These are phyloP conservation scores for Drosophila punjabiensis DNA, from an alignment of 1,140 invertebrate genomes.

Conservation along the genomic window DNA sequence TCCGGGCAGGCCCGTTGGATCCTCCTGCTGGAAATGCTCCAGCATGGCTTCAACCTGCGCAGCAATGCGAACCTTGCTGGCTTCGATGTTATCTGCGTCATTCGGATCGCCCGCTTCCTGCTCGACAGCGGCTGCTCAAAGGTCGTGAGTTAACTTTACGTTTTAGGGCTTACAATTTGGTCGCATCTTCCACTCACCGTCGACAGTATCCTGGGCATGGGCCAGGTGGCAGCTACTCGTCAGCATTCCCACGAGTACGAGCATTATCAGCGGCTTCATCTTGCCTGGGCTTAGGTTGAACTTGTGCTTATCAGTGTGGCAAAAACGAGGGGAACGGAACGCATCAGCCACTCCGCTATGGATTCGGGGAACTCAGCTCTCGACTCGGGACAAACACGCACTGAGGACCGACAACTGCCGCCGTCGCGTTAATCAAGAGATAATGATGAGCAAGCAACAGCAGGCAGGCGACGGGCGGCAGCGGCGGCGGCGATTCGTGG, in stretches of 20 bases:
- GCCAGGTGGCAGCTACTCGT: conserved; percentile 22
- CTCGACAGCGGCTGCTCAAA: conserved; percentile 44
- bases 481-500: conserved; percentile 25
- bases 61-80: conserved; percentile 88
- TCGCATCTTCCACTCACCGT: conserved; percentile 43
- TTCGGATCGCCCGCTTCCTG: conserved; percentile 37
- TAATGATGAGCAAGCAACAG: conserved; percentile 52
- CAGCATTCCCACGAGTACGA: conserved; percentile 35
- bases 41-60: conserved; percentile 90
- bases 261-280: conserved; percentile 62
- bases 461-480: conserved; percentile 6
- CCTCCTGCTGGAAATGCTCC: conserved; percentile 93
- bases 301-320: conserved; percentile 42
- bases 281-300: conserved; percentile 25
- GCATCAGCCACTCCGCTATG: conserved; percentile 9
- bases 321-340: conserved; percentile 12
- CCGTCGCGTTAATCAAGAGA: conserved; percentile 50
- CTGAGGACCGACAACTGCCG: conserved; percentile 24
- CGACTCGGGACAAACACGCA: conserved; percentile 38
- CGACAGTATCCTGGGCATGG: conserved; percentile 41
- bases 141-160: conserved; percentile 28
- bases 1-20: conserved; percentile 92
- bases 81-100: conserved; percentile 71
- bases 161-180: not conserved
- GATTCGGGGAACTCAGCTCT: conserved; percentile 20